Percentiles rank a stretch among this genome's conserved stretches.
Conservation (phyloP, 2,888 invertebrate species). For the Euproctis similis region DNA sequence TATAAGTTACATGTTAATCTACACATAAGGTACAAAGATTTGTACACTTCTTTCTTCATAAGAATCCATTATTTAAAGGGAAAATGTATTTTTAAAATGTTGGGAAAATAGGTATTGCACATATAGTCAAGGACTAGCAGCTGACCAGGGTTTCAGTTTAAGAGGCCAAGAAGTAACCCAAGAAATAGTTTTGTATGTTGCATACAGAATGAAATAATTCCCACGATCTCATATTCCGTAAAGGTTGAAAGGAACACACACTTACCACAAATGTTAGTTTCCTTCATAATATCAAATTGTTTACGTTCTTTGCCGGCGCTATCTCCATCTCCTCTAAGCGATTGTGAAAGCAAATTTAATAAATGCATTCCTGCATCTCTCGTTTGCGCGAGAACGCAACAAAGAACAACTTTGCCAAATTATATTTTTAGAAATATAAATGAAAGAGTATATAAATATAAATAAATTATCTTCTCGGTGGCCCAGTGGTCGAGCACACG, state of each 20-base stretch:
- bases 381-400: too few relatives aligned
- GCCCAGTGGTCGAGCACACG: too few relatives aligned
- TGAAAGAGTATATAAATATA: not conserved
- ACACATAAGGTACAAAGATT: too few relatives aligned
- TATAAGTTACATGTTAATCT: too few relatives aligned
- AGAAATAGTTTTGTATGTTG: too few relatives aligned
- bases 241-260: not conserved
- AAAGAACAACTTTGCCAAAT: slow-evolving; percentile 19
- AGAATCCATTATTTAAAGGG: too few relatives aligned
- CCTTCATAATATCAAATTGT: slow-evolving; percentile 1
- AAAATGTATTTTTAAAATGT: too few relatives aligned
- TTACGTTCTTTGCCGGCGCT: slow-evolving; percentile 6
- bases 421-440: not conserved
- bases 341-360: slow-evolving; percentile 28
- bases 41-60: too few relatives aligned
- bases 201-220: not conserved
- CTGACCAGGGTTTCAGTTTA: too few relatives aligned
- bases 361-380: slow-evolving; percentile 26
- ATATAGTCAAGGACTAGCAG: too few relatives aligned
- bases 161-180: not conserved
- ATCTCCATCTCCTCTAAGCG: slow-evolving; percentile 7
- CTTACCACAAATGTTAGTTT: slow-evolving; percentile 1
- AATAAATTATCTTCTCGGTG: too few relatives aligned
- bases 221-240: not conserved
- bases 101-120: too few relatives aligned